Evolutionary conservation across 30 jellyfish, hydroid and myxozoan species (phyloP).

Genomic region (Catostylus mosaicus): DNA sequence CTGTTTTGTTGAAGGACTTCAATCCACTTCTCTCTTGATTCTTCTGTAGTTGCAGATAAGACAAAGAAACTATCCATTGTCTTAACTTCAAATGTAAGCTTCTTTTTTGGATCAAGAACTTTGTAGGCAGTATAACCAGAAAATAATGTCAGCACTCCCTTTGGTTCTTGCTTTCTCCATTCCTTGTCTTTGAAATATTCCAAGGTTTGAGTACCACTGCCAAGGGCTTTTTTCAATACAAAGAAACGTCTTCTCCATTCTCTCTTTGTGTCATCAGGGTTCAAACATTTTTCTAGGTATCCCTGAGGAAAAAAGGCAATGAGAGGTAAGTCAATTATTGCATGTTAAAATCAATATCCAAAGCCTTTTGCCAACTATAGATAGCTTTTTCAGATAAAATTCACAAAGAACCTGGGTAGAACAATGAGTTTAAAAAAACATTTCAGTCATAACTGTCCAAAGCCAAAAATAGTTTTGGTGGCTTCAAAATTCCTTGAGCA

Average conservation of each 20-base stretch:
- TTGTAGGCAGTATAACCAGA: slow-evolving; percentile 55
- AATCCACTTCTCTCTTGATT: slow-evolving; percentile 65
- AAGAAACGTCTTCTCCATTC: slow-evolving; percentile 84
- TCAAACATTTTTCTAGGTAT: slow-evolving; percentile 73
- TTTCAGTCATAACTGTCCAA: too few species aligned
- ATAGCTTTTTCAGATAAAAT: too few species aligned
- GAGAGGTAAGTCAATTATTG: not conserved
- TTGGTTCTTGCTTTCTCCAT: slow-evolving; percentile 85
- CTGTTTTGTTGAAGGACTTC: slow-evolving; percentile 51
- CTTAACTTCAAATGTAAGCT: slow-evolving; percentile 60
- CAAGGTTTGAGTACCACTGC: slow-evolving; percentile 74
- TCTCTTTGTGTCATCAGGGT: slow-evolving; percentile 63
- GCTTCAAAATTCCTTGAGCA: too few species aligned
- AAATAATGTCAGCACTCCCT: slow-evolving; percentile 77
- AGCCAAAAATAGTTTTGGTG: too few species aligned
- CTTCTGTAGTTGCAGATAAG: slow-evolving; percentile 74
- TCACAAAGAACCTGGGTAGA: too few species aligned
- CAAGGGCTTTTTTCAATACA: slow-evolving; percentile 77
- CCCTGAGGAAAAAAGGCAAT: slow-evolving; percentile 45
- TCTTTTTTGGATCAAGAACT: slow-evolving; percentile 70
- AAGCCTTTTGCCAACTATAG: not conserved
- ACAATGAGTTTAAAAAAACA: too few species aligned
- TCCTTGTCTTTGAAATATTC: slow-evolving; percentile 83
- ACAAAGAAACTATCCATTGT: slow-evolving; percentile 63
- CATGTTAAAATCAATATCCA: too few species aligned